phyloP scores from a whole-genome alignment of 2,797 vertebrate species.

The Pantherophis vulpinus region DNA sequence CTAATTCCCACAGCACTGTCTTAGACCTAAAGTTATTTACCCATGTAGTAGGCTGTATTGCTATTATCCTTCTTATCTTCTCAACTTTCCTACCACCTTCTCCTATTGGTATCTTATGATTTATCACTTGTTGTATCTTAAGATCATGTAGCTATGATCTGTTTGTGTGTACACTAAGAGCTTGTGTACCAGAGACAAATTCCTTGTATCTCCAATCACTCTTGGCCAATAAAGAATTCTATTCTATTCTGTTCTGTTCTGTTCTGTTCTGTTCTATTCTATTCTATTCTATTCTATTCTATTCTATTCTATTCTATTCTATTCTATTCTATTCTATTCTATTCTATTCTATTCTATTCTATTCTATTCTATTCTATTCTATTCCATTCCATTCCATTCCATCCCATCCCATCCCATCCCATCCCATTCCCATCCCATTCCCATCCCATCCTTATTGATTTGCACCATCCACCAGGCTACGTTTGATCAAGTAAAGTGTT shows the following conservation, averaged over 20 bases:
- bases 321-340: no score
- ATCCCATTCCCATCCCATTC: no score
- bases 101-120: background rate
- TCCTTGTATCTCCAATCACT: background rate
- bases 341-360: no score
- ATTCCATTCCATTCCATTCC: accelerated
- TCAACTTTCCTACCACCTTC: background rate
- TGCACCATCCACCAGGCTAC: background rate
- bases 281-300: no score
- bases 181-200: background rate
- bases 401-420: accelerated
- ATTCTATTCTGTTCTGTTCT: background rate
- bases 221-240: background rate
- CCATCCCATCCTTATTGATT: conserved; percentile 39
- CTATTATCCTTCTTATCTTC: background rate
- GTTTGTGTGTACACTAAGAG: background rate
- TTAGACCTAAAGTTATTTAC: background rate
- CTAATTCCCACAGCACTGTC: background rate
- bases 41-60: background rate
- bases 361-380: no score
- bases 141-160: background rate
- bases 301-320: no score
- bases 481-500: conserved; percentile 13
- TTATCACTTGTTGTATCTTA: background rate
- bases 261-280: no score